Conservation (phyloP, 2,888 invertebrate genomes). For the Silvanus unidentatus region DNA sequence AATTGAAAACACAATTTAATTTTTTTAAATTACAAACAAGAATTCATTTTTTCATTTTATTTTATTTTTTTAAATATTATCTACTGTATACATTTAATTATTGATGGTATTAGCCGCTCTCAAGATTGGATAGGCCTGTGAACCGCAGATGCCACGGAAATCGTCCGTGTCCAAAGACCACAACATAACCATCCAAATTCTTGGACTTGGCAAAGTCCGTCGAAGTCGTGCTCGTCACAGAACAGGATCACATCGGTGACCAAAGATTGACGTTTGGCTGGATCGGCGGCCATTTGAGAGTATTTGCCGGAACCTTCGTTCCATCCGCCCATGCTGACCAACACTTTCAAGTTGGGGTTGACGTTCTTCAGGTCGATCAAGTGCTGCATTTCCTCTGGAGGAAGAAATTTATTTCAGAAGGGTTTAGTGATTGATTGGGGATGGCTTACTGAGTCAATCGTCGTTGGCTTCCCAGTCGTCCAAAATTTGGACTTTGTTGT, state of each 20-base stretch:
- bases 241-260: not conserved
- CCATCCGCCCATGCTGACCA: conserved; percentile 64
- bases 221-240: not conserved
- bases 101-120: too few relatives aligned
- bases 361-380: conserved; percentile 43
- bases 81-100: too few relatives aligned
- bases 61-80: too few relatives aligned
- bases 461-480: conserved; percentile 23
- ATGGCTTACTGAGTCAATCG: conserved; percentile 12
- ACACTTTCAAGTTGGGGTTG: conserved; percentile 51
- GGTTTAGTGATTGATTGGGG: conserved; percentile 5
- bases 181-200: conserved; percentile 58
- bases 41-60: too few relatives aligned
- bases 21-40: too few relatives aligned
- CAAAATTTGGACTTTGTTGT: conserved; percentile 21
- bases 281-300: conserved; percentile 46
- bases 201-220: conserved; percentile 24
- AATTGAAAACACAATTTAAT: too few relatives aligned
- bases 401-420: not conserved
- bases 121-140: conserved; percentile 27
- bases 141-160: conserved; percentile 54
- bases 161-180: conserved; percentile 78
- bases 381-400: conserved; percentile 17
- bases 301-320: conserved; percentile 49
- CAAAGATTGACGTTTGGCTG: conserved; percentile 22